Evolutionary conservation across 2,888 invertebrate genomes (phyloP).

Genomic region (Acrocera orbiculus): DNA sequence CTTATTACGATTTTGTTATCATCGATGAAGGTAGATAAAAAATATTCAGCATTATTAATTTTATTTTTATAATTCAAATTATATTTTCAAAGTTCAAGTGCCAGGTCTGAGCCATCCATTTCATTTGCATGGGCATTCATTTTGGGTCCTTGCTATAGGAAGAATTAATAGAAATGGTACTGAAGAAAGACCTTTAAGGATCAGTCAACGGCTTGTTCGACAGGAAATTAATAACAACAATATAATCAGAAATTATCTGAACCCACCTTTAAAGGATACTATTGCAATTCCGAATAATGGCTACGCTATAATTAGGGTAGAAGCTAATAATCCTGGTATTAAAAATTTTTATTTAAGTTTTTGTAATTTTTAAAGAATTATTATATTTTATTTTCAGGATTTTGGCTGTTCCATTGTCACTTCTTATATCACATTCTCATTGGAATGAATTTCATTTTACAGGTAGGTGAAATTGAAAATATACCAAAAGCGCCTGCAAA

Average conservation of each 20-base stretch:
- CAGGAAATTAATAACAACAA: too few relatives aligned
- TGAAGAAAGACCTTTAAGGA: constrained; percentile 77
- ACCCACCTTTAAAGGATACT: constrained; percentile 79
- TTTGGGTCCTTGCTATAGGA: constrained; percentile 79
- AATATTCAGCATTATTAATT: constrained; percentile 6
- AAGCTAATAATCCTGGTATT: constrained; percentile 72
- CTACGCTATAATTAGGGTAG: constrained; percentile 77
- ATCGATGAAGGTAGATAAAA: constrained; percentile 61
- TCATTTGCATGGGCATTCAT: constrained; percentile 80
- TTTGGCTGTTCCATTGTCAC: constrained; percentile 90
- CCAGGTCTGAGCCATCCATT: constrained; percentile 83
- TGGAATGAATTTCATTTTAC: constrained; percentile 77
- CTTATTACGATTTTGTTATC: constrained; percentile 75
- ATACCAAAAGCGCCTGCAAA: constrained; percentile 66
- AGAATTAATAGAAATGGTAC: constrained; percentile 73
- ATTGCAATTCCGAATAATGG: constrained; percentile 90
- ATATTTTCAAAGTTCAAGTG: constrained; percentile 54
- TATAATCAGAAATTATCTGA: constrained; percentile 66
- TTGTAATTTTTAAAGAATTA: constrained; percentile 7
- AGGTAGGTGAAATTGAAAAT: constrained; percentile 73
- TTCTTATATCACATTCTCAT: constrained; percentile 87
- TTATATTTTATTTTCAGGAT: constrained; percentile 34
- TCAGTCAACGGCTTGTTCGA: constrained; percentile 71
- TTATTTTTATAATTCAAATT: constrained; percentile 14
- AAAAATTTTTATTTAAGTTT: background rate